Evolutionary conservation across 2,113 vertebrate species (phyloP).

Genomic region (Pholis gunnellus): DNA sequence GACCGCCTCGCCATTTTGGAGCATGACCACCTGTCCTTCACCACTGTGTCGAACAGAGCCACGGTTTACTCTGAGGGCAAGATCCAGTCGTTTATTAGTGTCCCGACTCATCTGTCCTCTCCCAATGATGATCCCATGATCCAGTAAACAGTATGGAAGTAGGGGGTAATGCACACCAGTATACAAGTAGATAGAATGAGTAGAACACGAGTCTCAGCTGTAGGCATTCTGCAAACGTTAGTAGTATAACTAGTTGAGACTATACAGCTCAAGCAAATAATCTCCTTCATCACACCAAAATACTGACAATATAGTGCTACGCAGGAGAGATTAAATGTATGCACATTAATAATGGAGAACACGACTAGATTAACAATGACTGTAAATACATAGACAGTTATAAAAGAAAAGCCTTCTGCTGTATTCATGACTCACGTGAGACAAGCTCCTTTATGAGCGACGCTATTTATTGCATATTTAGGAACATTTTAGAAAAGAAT

Average conservation of each 20-base stretch:
- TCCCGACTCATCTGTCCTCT: conserved; percentile 73
- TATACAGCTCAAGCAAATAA: conserved; percentile 24
- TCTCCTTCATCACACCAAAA: conserved; percentile 21
- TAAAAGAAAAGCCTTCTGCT: conserved; percentile 41
- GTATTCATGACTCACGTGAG: conserved; percentile 44
- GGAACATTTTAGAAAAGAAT: conserved; percentile 42
- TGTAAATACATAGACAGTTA: conserved; percentile 30
- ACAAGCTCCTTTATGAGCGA: conserved; percentile 33
- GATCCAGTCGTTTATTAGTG: conserved; percentile 85
- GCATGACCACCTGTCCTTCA: conserved; percentile 94
- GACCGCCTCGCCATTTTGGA: conserved; percentile 92
- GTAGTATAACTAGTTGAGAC: conserved; percentile 25
- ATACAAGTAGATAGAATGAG: not conserved
- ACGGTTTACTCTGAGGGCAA: conserved; percentile 85
- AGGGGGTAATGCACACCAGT: not conserved
- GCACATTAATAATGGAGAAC: conserved; percentile 29
- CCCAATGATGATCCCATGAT: conserved; percentile 83
- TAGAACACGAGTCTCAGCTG: conserved; percentile 33
- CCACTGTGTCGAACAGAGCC: conserved; percentile 87
- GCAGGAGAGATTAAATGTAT: conserved; percentile 26
- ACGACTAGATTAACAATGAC: conserved; percentile 31
- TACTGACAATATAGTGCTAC: conserved; percentile 23
- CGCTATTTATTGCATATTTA: conserved; percentile 63
- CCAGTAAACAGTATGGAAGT: conserved; percentile 78
- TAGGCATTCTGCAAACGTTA: conserved; percentile 37